Evolutionary conservation across 2,113 vertebrate species (phyloP).

Genomic region (Lipotes vexillifer): DNA sequence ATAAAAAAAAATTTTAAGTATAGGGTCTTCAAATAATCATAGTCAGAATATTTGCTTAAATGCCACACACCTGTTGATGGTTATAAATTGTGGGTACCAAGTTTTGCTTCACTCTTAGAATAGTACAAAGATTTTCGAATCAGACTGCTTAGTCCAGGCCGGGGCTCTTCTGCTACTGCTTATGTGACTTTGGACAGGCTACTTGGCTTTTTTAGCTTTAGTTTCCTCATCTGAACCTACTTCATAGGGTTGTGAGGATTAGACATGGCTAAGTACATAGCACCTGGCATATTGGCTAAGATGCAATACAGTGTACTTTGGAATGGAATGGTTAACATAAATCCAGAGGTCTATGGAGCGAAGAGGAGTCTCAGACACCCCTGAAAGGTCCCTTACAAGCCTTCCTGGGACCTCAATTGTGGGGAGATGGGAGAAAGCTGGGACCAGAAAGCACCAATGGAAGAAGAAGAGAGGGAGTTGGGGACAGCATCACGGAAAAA

Average conservation of each 20-base stretch:
- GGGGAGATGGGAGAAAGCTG: not conserved
- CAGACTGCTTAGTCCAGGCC: not conserved
- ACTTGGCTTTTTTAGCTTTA: not conserved
- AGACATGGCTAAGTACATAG: not conserved
- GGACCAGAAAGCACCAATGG: not conserved
- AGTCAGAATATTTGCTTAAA: conserved; percentile 1
- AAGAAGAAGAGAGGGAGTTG: not conserved
- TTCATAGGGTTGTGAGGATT: not conserved
- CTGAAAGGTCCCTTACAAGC: not conserved
- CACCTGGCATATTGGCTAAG: not conserved
- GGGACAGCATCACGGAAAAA: not conserved
- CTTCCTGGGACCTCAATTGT: not conserved
- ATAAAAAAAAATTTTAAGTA: not conserved
- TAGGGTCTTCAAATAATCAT: not conserved
- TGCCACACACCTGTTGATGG: not conserved
- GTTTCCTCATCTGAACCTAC: not conserved
- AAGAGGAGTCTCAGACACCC: not conserved
- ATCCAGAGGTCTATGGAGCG: not conserved
- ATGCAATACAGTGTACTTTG: not conserved
- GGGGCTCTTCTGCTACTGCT: not conserved
- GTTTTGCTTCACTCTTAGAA: conserved; percentile 22
- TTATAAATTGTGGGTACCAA: not conserved
- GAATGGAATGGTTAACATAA: not conserved
- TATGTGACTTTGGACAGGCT: not conserved
- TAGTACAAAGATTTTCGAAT: conserved; percentile 15